These are phyloP conservation scores for Falcunculus frontatus DNA, from an alignment of 2,113 vertebrate species.

Conservation along the genomic window DNA sequence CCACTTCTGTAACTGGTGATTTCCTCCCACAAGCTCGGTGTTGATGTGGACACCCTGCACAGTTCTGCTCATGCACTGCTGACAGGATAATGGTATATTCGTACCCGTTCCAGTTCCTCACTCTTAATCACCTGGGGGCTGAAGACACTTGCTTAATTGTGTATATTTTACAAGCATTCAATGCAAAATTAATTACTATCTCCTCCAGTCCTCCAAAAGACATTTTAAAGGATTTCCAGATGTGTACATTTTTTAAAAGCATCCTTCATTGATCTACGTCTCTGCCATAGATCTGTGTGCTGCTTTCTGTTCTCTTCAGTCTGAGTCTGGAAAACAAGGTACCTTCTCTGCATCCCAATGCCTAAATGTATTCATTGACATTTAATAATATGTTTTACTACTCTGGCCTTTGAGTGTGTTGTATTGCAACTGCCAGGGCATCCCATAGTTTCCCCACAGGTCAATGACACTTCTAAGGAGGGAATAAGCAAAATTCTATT, in stretches of 20 bases:
- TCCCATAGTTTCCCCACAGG: not conserved
- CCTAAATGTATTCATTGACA: conserved; percentile 61
- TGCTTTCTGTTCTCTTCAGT: conserved; percentile 10
- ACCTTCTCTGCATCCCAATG: conserved; percentile 20
- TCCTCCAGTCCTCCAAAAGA: not conserved
- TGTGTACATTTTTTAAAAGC: not conserved
- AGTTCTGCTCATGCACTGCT: not conserved
- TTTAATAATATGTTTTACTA: conserved; percentile 55
- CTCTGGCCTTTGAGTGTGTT: conserved; percentile 52
- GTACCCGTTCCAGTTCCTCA: not conserved
- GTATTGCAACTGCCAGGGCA: not conserved
- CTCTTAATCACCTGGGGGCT: not conserved
- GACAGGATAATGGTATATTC: not conserved
- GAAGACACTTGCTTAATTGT: not conserved
- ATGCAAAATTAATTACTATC: conserved; percentile 30
- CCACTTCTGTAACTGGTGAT: not conserved
- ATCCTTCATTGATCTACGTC: conserved; percentile 7
- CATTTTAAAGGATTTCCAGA: conserved; percentile 46
- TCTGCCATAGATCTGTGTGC: not conserved
- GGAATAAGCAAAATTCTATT: conserved; percentile 8
- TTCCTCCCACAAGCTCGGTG: not conserved
- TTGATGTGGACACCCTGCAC: not conserved
- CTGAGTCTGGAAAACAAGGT: not conserved
- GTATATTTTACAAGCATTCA: conserved; percentile 10
- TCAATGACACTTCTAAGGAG: not conserved